These are phyloP conservation scores for Xestia xanthographa DNA, from an alignment of 2,888 invertebrate species.

Conservation along the genomic window DNA sequence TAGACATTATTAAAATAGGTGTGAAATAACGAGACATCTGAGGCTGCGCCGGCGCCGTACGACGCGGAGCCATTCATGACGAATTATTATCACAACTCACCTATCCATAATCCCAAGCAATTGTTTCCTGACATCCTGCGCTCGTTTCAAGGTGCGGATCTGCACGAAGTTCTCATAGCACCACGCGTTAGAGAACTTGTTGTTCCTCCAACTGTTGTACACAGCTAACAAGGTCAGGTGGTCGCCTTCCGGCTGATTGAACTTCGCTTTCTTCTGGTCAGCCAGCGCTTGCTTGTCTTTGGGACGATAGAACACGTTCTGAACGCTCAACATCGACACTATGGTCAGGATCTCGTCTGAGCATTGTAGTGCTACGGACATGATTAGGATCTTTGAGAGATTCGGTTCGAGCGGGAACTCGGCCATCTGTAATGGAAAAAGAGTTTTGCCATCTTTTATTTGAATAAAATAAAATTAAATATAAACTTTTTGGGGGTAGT, in stretches of 20 bases:
- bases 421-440: constrained; percentile 94
- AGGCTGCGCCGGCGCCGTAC: too few species aligned
- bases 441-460: not conserved
- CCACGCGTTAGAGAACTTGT: constrained; percentile 99
- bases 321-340: constrained; percentile 99
- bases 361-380: constrained; percentile 99
- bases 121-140: constrained; percentile 99
- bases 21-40: too few species aligned
- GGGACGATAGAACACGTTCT: constrained; percentile 98
- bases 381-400: constrained; percentile 99
- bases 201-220: constrained; percentile 99
- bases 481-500: not conserved
- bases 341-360: constrained; percentile 99
- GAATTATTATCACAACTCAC: constrained; percentile 77
- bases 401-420: constrained; percentile 99
- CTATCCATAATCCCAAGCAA: constrained; percentile 99
- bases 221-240: constrained; percentile 99
- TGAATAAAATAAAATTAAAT: not conserved
- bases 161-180: constrained; percentile 99
- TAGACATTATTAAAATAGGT: too few species aligned
- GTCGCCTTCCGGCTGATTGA: constrained; percentile 99
- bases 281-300: constrained; percentile 99
- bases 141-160: constrained; percentile 98
- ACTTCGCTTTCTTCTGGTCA: constrained; percentile 99
- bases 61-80: too few species aligned